Percentiles rank a stretch among this genome's conserved stretches.
These are phyloP conservation scores for Drosophila rellima DNA, from an alignment of 2,888 invertebrate species.

Conservation along the genomic window DNA sequence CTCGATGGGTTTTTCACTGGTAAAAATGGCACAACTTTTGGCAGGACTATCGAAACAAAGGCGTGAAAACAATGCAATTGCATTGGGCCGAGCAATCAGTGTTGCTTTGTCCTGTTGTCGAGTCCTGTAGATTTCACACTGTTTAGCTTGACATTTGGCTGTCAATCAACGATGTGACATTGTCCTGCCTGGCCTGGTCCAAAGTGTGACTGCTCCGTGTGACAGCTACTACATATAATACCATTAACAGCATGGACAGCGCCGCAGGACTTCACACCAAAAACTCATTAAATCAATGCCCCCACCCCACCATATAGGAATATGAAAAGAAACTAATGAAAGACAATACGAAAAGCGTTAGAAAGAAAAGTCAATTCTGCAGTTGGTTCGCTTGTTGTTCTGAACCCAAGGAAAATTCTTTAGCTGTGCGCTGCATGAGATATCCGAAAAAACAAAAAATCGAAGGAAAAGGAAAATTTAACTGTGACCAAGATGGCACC, in stretches of 20 bases:
- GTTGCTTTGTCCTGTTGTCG: constrained; percentile 61
- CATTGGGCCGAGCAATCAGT: constrained; percentile 75
- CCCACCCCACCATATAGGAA: constrained; percentile 6
- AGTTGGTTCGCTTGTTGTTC: constrained; percentile 17
- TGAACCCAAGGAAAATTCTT: constrained; percentile 42
- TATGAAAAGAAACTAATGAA: constrained; percentile 23
- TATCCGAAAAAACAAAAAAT: constrained; percentile 26
- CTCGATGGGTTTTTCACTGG: constrained; percentile 35
- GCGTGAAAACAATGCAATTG: constrained; percentile 68
- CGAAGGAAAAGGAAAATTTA: constrained; percentile 30
- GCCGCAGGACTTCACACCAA: constrained; percentile 73
- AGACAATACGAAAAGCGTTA: constrained; percentile 61
- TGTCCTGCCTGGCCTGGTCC: constrained; percentile 39
- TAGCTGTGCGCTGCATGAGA: constrained; percentile 68
- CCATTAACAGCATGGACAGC: constrained; percentile 70
- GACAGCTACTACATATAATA: constrained; percentile 71
- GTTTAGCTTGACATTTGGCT: constrained; percentile 79
- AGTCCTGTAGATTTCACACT: constrained; percentile 70
- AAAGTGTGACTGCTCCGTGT: constrained; percentile 67
- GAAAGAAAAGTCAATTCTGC: constrained; percentile 61
- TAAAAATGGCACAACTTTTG: constrained; percentile 48
- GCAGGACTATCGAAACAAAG: constrained; percentile 67
- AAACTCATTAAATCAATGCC: constrained; percentile 76
- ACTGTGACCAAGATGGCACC: constrained; percentile 51
- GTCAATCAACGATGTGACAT: constrained; percentile 69